Evolutionary conservation across 2,797 vertebrate genomes (phyloP), one percentile per base, ranked within the genome.

Genomic region (Astyanax mexicanus): DNA sequence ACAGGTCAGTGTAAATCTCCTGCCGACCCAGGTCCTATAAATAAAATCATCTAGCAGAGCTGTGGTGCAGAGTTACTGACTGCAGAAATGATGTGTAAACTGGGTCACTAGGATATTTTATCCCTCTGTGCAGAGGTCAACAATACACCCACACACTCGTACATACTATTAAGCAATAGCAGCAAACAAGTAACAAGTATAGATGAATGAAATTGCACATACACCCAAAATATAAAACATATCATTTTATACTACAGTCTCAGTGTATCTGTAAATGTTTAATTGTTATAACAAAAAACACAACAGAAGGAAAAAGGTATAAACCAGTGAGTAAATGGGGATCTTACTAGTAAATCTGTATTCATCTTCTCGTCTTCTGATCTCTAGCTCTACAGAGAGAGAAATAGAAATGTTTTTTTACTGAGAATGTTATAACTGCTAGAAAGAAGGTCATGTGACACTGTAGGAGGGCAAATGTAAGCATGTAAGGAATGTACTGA

Each of bases 281-380:
- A 6, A 12, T 13, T 54, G 3, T 91, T 81, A 64, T 89, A 92
- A 91, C 74, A 82, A 13, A 29, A 42, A 38, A 4, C n/a, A 72
- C 42, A 81, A 75, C 25, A 61, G 67, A 72, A 27, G 3, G 52
- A 15, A 29, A 76, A 77, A 3, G 0, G 42, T 27, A 49, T 19
- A n/a, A 4, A 23, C 15, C 25, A 13, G 27, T 23, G 9, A 60
- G 19, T 51, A 45, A 8, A 17, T 65, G 86, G 82, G 81, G 85
- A 89, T 98, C 97, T 98, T 96, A 99, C 97, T 98, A 97, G 97
- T 97, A 92, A 99, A 98, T 94, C 96, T 96, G 96, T 98, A 99
- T 90, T 99, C 97, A 96, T 98, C 97, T 93, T 99, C 97, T 90
- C 96, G 96, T 96, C 97, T 96, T 97, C 97, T 96, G 92, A 98